Base-by-base conservation (phyloP, 2,113 vertebrate species). In the Sebastes schlegelii region DNA sequence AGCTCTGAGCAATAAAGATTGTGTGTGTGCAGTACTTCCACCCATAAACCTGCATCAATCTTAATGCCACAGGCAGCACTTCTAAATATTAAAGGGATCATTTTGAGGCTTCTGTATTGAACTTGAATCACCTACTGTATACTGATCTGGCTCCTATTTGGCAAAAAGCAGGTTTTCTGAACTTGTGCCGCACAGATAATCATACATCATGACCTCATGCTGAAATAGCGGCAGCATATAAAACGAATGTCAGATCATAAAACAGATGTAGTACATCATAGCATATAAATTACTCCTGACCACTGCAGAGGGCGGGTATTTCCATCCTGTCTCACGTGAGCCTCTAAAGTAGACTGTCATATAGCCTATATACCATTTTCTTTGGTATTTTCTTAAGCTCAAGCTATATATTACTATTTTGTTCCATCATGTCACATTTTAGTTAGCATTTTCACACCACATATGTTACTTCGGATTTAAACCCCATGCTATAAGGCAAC, bases 71-170 rank as follows among this genome's bases (percentile, higher is more conserved):
- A 58, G 26, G 49, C 14, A 66, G 62, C 65, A 81, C 74, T 84
- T 82, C 40, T 71, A 62, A 83, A 78, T 82, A 79, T 84, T 78
- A 79, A 71, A 60, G 68, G 72, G 49, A 42, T 74, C n/a, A 17
- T 42, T 69, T 54, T 26, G 10, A 62, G 61, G 48, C 23, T 49
- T 79, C 26, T 26, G n/a, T 43, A 46, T 43, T 69, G 7, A 51
- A 81, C 58, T 48, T 69, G 73, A 64, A 43, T 77, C 48, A 57
- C 40, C 48, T 58, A 7, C 16, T 42, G 67, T 43, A 5, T 48
- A 61, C 11, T 16, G 43, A 70, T 64, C 69, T 70, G 40, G 52
- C 55, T 80, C 21, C 61, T 57, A 4, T 78, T 64, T 62, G 46
- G 10, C 34, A 34, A 51, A 52, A 79, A 65, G 58, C 69, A 13